Percentiles rank a stretch among this genome's conserved stretches.
These are phyloP conservation scores for Poecile atricapillus DNA, from an alignment of 2,113 vertebrate species.

Conservation along the genomic window DNA sequence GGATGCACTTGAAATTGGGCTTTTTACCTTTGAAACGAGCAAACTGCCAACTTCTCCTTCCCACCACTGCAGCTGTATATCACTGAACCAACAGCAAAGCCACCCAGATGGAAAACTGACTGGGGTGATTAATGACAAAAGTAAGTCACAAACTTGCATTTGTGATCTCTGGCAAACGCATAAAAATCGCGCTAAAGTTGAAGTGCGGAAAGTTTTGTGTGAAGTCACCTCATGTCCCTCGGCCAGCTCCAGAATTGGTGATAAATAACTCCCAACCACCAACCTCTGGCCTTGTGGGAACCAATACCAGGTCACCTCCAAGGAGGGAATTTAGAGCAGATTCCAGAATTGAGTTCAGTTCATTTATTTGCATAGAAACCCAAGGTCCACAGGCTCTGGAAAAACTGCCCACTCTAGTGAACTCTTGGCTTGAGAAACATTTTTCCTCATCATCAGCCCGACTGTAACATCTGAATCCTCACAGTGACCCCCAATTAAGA, in stretches of 20 bases:
- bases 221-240: not conserved
- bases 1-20: not conserved
- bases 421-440: not conserved
- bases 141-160: not conserved
- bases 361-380: not conserved
- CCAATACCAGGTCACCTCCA: not conserved
- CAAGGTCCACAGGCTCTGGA: not conserved
- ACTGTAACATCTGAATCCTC: not conserved
- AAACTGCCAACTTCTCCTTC: not conserved
- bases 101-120: slow-evolving; percentile 27
- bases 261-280: not conserved
- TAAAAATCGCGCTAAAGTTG: rapidly evolving
- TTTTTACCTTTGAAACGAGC: not conserved
- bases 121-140: not conserved
- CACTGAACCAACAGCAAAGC: not conserved
- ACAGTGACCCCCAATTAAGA: not conserved
- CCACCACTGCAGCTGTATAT: not conserved
- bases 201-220: rapidly evolving
- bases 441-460: not conserved
- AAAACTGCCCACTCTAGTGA: rapidly evolving
- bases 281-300: not conserved
- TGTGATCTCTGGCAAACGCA: not conserved
- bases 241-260: not conserved
- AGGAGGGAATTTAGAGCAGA: not conserved
- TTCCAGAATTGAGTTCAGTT: not conserved